Evolutionary conservation across 1,140 invertebrate species (phyloP), one percentile per base, ranked within the genome.

Genomic region (Brachionus plicatilis): DNA sequence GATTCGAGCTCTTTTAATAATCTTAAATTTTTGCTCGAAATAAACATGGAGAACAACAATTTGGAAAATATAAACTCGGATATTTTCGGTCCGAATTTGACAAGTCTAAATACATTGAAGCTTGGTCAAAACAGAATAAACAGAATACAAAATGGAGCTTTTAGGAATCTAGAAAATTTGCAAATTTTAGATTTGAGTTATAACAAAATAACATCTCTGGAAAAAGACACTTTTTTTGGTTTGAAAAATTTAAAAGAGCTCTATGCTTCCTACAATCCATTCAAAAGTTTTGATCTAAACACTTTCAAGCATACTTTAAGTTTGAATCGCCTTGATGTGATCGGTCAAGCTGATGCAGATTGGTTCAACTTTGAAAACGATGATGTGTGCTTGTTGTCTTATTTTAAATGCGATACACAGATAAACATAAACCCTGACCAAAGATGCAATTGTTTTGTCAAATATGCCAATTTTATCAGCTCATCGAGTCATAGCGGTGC

Each of bases 371-470:
- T 82, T 68, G 79, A 82, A 41, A 68, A 82, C 14, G 14, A 43
- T 5, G 79, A 82, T 82, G 33, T 82, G 2, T 82, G 79, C 27
- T 65, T 82, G n/a, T 8, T 82, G 29, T 60, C 79, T 60, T 37
- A 60, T 12, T 82, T 82, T 27, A 82, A 82, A 82, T 82, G 79
- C 24, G 65, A 37, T 3, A 82, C 79, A 1, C 79, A 68, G 37
- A 82, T 82, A 65, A 43, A 65, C 33, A 68, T 82, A 9, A 53
- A 82, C 27, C 43, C 20, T 3, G 79, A 82, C n/a, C 79, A 82
- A 29, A 60, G 65, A 45, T 82, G 79, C 17, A 82, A 82, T 27
- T 82, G 79, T 27, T 82, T 82, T 82, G 53, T 82, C n/a, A 65
- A 82, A 82, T 82, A 76, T 29, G 24, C 11, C 8, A 76, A 76